Conservation (phyloP, 2,888 invertebrate genomes). For the Aricia artaxerxes region DNA sequence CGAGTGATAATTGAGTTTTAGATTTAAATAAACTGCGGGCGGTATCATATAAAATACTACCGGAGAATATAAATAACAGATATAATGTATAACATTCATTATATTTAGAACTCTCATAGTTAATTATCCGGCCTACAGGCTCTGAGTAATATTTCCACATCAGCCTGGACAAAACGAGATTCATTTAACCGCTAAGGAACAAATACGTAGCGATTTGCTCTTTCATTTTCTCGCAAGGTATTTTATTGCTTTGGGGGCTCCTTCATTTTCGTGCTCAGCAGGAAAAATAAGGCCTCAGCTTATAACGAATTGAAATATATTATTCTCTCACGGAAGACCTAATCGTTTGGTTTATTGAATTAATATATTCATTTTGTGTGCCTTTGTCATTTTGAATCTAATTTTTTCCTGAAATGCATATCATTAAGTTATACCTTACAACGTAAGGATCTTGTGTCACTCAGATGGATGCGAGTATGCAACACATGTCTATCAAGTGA, state of each 20-base stretch:
- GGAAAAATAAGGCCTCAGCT: conserved; percentile 74
- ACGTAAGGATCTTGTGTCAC: too few relatives aligned
- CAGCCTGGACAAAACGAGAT: conserved; percentile 62
- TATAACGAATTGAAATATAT: conserved; percentile 68
- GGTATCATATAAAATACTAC: too few relatives aligned
- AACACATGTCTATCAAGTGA: too few relatives aligned
- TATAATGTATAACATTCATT: not conserved
- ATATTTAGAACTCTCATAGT: not conserved
- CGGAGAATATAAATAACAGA: too few relatives aligned
- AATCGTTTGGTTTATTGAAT: conserved; percentile 50
- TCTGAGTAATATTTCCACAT: not conserved
- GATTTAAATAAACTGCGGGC: too few relatives aligned
- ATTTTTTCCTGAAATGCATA: not conserved
- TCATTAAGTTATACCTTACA: too few relatives aligned
- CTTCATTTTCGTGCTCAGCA: conserved; percentile 76
- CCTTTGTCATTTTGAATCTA: not conserved
- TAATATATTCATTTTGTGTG: not conserved
- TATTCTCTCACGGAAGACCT: conserved; percentile 54
- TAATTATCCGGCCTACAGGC: not conserved
- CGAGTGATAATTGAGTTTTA: too few relatives aligned
- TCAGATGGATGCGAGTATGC: too few relatives aligned
- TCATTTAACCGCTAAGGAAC: conserved; percentile 72
- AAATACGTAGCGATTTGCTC: conserved; percentile 79
- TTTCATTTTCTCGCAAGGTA: conserved; percentile 79
- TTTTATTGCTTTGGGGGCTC: conserved; percentile 78